Conservation (phyloP, 2,113 vertebrate species). For the Rhabdomys dilectus region DNA sequence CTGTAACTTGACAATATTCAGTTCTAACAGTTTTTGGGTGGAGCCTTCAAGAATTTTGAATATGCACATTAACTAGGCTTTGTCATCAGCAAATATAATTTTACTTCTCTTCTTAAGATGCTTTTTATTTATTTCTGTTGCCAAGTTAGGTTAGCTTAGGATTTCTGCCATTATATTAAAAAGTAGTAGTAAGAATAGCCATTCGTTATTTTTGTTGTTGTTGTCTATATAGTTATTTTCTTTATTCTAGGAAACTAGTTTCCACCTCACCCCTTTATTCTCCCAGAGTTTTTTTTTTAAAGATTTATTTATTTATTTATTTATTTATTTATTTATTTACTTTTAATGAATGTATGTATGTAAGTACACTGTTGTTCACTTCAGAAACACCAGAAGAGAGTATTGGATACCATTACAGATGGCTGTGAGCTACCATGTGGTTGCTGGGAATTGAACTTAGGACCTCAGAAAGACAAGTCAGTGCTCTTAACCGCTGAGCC, state of each 20-base stretch:
- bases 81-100: neutral
- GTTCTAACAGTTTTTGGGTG: neutral
- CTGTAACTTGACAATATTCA: neutral
- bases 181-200: neutral
- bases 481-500: too few relatives aligned
- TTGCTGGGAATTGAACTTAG: too few relatives aligned
- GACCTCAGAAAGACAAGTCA: too few relatives aligned
- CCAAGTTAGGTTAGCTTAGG: neutral
- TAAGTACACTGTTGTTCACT: too few relatives aligned
- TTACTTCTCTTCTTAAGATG: neutral
- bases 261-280: neutral
- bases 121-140: neutral
- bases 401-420: too few relatives aligned
- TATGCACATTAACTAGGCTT: neutral
- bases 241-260: neutral
- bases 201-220: slow-evolving; percentile 5
- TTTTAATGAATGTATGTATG: too few relatives aligned
- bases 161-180: neutral
- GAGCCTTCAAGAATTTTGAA: neutral
- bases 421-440: too few relatives aligned
- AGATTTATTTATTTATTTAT: too few relatives aligned
- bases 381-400: too few relatives aligned
- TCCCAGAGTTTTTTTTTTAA: neutral
- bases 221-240: neutral
- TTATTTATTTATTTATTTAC: neutral